These are phyloP conservation scores for Mercenaria mercenaria DNA, from an alignment of 1,140 invertebrate genomes.

Conservation along the genomic window DNA sequence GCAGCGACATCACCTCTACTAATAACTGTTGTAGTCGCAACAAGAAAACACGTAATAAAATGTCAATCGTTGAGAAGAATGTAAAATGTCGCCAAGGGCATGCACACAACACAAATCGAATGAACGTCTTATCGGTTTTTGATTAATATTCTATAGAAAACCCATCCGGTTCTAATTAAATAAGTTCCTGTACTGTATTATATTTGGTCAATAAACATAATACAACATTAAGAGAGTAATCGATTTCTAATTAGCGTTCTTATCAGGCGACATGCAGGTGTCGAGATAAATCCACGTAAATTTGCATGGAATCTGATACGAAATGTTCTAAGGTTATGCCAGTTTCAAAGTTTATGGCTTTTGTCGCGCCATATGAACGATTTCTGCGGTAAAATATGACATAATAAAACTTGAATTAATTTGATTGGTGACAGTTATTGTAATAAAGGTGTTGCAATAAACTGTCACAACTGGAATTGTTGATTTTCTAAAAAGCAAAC, in stretches of 20 bases:
- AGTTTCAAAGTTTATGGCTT: neutral
- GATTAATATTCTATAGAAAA: constrained; percentile 42
- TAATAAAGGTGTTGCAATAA: neutral
- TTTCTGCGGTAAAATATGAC: neutral
- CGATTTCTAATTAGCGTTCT: constrained; percentile 43
- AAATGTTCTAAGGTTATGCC: neutral
- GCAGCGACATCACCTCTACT: too few species aligned
- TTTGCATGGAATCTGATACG: neutral
- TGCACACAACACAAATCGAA: neutral
- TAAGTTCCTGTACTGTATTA: constrained; percentile 29
- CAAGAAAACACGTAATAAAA: too few species aligned
- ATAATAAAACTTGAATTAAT: neutral
- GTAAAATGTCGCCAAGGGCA: neutral
- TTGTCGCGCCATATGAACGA: constrained; percentile 2
- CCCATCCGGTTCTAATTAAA: constrained; percentile 50
- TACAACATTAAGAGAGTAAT: neutral
- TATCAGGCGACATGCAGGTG: constrained; percentile 31
- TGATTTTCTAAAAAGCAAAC: too few species aligned
- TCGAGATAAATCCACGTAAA: neutral
- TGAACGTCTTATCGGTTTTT: neutral
- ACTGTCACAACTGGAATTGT: neutral
- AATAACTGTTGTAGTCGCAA: too few species aligned
- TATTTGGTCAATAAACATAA: constrained; percentile 39
- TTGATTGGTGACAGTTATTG: constrained; percentile 14
- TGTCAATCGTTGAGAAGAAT: too few species aligned